These are phyloP conservation scores for Epinephelus coioides DNA, from an alignment of 2,797 vertebrate genomes.

Conservation along the genomic window DNA sequence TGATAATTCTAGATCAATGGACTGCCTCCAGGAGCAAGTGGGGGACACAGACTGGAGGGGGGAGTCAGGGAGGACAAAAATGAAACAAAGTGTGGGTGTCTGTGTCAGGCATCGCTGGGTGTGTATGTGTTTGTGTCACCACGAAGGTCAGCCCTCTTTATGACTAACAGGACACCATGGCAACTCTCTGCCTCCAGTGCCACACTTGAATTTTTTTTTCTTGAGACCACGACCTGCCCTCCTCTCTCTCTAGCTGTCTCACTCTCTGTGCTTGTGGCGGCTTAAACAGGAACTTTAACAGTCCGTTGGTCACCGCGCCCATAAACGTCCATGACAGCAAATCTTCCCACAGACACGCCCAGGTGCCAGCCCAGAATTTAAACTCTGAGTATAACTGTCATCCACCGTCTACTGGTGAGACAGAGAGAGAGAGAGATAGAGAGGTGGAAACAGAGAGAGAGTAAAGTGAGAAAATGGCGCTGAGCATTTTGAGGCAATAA, in stretches of 20 bases:
- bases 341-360: constrained; percentile 52
- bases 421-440: background rate
- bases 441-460: background rate
- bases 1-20: constrained; percentile 52
- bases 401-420: constrained; percentile 7
- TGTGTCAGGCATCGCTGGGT: background rate
- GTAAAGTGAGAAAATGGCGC: background rate
- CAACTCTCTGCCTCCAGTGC: constrained; percentile 22
- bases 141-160: constrained; percentile 35
- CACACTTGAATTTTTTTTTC: constrained; percentile 17
- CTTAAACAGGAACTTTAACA: constrained; percentile 56
- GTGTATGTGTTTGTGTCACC: constrained; percentile 11
- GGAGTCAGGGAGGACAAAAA: constrained; percentile 31
- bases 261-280: constrained; percentile 4
- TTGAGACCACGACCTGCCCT: constrained; percentile 27
- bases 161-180: constrained; percentile 44
- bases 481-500: constrained; percentile 52
- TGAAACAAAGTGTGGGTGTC: constrained; percentile 10
- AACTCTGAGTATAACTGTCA: constrained; percentile 47
- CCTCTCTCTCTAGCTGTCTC: constrained; percentile 7
- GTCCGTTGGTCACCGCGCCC: constrained; percentile 47
- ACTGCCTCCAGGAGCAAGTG: background rate
- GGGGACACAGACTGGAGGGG: background rate
- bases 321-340: constrained; percentile 65
- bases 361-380: constrained; percentile 48